Evolutionary conservation across 2,797 vertebrate species (phyloP), one percentile per base, ranked within the genome.

Genomic region (Pagetopsis macropterus): DNA sequence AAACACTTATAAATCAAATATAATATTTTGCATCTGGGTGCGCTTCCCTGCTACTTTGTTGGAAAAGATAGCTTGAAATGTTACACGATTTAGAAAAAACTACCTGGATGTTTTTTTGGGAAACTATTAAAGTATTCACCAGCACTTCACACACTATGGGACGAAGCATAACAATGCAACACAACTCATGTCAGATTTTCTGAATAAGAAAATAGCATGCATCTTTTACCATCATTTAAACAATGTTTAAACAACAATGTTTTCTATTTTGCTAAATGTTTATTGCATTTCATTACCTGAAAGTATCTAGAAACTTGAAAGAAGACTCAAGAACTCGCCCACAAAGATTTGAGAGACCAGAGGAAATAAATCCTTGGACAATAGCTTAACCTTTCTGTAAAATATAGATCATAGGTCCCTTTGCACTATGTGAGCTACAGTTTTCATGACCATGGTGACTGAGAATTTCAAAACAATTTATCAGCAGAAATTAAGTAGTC

Each of bases 371-470:
- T 12, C 10, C n/a, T 13, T 21, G 44, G 3, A 17, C 58, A 61
- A 33, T 37, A 19, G 17, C 52, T 43, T 3, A 16, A 37, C 19
- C 33, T 50, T 37, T 4, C 33, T 37, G 1, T 16, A 14, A 13
- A 15, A 49, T 23, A 19, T 1, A 5, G 31, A 4, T 41, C 40
- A 4, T 43, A 44, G 10, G 21, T 8, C 15, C 17, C 43, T 23
- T n/a, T n/a, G 41, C 10, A n/a, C 27, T 4, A n/a, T 7, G 45
- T 45, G 9, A 9, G 12, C 37, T 52, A 1, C 13, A 37, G 55
- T 58, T 57, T 50, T 52, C n/a, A 59, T 27, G 48, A 59, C 17
- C 23, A 41, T 57, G 19, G 40, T 41, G 16, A 11, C 19, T 64
- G 3, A 12, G 21, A 5, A 6, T 46, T 48, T 61, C 12, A 8